phyloP scores from a whole-genome alignment of 1,140 invertebrate genomes.

The Chrysoperla carnea region DNA sequence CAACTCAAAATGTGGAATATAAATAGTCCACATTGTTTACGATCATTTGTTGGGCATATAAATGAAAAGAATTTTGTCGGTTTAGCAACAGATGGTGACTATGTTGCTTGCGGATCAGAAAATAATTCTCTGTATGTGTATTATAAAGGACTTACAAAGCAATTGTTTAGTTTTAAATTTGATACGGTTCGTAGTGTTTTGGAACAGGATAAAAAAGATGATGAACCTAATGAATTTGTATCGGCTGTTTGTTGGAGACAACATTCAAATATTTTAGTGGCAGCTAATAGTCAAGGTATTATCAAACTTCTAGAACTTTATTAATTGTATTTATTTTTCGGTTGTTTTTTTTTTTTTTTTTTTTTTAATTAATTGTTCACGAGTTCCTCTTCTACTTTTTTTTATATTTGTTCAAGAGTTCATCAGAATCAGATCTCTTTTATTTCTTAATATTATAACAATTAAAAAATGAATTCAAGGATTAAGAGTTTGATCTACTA shows the following conservation, averaged over 20 bases:
- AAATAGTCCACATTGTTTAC: conserved; percentile 54
- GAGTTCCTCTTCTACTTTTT: too few relatives aligned
- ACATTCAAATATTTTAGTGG: conserved; percentile 74
- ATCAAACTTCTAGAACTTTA: conserved; percentile 74
- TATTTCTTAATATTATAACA: too few relatives aligned
- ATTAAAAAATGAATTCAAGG: too few relatives aligned
- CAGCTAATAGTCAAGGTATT: conserved; percentile 88
- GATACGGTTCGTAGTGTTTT: conserved; percentile 65
- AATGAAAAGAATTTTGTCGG: conserved; percentile 98
- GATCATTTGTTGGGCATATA: conserved; percentile 81
- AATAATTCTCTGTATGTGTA: conserved; percentile 91
- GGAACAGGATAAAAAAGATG: conserved; percentile 58
- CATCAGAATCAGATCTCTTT: too few relatives aligned
- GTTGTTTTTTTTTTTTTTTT: too few relatives aligned
- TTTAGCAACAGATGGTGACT: conserved; percentile 86
- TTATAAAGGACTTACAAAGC: conserved; percentile 79
- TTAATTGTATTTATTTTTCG: conserved; percentile 16
- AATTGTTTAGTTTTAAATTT: conserved; percentile 78
- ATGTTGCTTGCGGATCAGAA: conserved; percentile 89
- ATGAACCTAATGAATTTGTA: conserved; percentile 85
- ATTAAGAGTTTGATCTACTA: too few relatives aligned
- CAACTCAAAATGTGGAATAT: conserved; percentile 90
- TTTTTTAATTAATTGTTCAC: too few relatives aligned
- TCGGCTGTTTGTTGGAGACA: conserved; percentile 90
- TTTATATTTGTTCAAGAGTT: too few relatives aligned